Evolutionary conservation across 2,113 vertebrate genomes (phyloP).

Genomic region (Loxodonta africana): DNA sequence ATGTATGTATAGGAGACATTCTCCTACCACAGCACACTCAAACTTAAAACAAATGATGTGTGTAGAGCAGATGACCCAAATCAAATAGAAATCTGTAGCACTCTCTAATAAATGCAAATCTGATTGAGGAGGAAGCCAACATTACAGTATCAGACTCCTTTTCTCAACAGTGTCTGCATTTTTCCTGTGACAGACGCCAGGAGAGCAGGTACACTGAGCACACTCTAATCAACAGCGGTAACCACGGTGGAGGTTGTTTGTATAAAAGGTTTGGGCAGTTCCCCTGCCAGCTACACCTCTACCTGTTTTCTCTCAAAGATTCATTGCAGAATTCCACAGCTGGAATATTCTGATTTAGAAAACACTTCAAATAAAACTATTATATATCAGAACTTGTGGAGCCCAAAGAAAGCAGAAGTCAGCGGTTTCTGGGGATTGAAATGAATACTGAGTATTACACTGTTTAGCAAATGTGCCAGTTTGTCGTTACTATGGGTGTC

Average conservation of each 20-base stretch:
- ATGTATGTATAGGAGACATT: neutral
- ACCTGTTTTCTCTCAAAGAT: neutral
- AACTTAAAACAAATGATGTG: neutral
- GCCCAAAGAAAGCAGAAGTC: neutral
- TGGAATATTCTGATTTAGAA: neutral
- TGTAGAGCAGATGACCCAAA: neutral
- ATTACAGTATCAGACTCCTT: neutral
- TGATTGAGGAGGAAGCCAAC: neutral
- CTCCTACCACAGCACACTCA: neutral
- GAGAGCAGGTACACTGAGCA: neutral
- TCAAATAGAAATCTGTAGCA: neutral
- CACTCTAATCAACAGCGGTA: too few species aligned
- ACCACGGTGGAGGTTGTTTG: too few species aligned
- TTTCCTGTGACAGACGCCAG: neutral
- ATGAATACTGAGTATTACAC: neutral
- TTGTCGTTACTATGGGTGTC: neutral
- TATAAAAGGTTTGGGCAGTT: neutral
- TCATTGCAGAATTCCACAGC: neutral
- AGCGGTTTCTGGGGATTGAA: neutral
- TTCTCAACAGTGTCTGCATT: neutral
- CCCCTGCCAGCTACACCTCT: too few species aligned
- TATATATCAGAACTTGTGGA: neutral
- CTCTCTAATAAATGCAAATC: neutral
- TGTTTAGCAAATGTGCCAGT: neutral
- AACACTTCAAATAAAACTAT: neutral